Evolutionary conservation across 2,888 invertebrate species (phyloP).

Genomic region (Bhutanitis thaidina): DNA sequence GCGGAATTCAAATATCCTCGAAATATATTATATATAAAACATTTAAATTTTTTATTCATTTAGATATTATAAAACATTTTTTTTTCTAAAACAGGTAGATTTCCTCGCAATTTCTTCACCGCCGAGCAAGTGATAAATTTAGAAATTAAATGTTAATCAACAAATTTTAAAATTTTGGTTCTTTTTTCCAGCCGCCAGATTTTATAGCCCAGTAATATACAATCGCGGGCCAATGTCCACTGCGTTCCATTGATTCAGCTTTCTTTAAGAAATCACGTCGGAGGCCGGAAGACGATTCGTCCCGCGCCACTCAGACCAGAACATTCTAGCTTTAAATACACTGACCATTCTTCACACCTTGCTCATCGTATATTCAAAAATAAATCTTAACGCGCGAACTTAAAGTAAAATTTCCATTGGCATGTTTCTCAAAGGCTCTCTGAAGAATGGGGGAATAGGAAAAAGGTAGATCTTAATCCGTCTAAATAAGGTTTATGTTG

Average conservation of each 20-base stretch:
- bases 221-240: conserved; percentile 73
- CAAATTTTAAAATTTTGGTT: too few relatives aligned
- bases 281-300: conserved; percentile 75
- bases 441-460: neutral
- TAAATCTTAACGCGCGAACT: conserved; percentile 19
- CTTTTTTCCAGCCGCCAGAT: conserved; percentile 19
- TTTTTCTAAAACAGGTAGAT: too few relatives aligned
- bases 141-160: too few relatives aligned
- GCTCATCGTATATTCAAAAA: conserved; percentile 26
- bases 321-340: conserved; percentile 47
- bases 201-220: conserved; percentile 41
- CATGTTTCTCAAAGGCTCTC: neutral
- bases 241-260: conserved; percentile 70
- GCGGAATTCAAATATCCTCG: too few relatives aligned
- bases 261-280: conserved; percentile 78
- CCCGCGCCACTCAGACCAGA: conserved; percentile 65
- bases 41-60: too few relatives aligned
- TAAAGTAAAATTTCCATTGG: conserved; percentile 17
- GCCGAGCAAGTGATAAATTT: too few relatives aligned
- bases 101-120: too few relatives aligned
- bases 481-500: conserved; percentile 28
- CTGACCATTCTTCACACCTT: conserved; percentile 43
- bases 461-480: conserved; percentile 21
- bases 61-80: too few relatives aligned
- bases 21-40: too few relatives aligned